Base-by-base conservation (phyloP, 1,140 invertebrate species). In the Pinna nobilis region DNA sequence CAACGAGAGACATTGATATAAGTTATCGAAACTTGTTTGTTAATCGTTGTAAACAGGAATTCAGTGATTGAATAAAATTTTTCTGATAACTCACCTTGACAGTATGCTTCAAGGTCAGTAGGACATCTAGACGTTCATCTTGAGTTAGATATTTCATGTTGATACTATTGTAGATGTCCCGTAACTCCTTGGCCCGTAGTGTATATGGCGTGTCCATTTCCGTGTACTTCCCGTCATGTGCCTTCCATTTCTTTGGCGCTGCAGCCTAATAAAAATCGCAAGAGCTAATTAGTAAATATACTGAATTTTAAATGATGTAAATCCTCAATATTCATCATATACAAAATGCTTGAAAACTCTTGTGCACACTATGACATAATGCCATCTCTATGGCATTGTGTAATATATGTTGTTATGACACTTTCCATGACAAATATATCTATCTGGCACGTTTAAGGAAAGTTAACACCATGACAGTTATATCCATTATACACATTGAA, bases 111-210 rank as follows among this genome's bases (percentile, higher is more conserved):
- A 90, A 76, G 0, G 88, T 89, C 18, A 90, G 82, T 11, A 90
- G 77, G 0, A 89, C 87, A 82, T 90, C 89, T 23, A 90, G 78
- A 30, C 89, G 68, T 76, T 90, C 89, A 77, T 90, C 89, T 63
- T 88, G 88, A 5, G 88, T 89, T 7, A 90, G 80, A 60, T 87
- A 89, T 65, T 87, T 88, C 87, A 90, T 89, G 73, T 87, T 88
- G 70, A 90, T 86, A 76, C 85, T 89, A 77, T 87, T 88, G 72
- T 89, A 89, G 37, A 90, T 89, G 66, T 90, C 87, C 53, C 81
- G 81, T 49, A 90, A 67, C 77, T 90, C 88, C 63, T 84, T 80
- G 28, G 88, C 88, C 61, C 89, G 74, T 18, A 89, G 83, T 18
- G 87, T 89, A 69, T 86, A 89, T 37, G 89, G 88, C 1, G 88